Evolutionary conservation across 2,113 vertebrate species (phyloP).

Genomic region (Madoqua kirkii): DNA sequence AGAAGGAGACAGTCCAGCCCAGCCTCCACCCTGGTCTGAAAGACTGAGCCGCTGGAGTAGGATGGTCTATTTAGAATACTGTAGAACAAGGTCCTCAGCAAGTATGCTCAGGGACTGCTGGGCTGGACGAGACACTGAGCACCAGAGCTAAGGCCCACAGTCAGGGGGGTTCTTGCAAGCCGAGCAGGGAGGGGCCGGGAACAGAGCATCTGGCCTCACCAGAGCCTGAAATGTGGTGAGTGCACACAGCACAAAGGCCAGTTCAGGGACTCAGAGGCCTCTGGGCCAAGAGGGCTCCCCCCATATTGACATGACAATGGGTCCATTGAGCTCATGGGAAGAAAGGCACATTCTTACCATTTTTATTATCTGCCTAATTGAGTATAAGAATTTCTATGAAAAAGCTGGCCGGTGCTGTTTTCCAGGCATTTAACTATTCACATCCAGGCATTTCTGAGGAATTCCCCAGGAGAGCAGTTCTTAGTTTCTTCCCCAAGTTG

Average conservation of each 20-base stretch:
- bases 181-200: background rate
- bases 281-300: background rate
- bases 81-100: background rate
- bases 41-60: accelerated
- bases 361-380: background rate
- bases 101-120: background rate
- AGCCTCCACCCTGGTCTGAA: background rate
- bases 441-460: background rate
- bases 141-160: background rate
- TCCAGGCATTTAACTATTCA: background rate
- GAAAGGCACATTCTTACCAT: background rate
- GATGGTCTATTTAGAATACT: background rate
- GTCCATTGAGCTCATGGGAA: slow-evolving; percentile 17
- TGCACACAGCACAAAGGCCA: background rate
- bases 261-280: background rate
- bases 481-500: background rate
- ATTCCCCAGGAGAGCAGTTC: background rate
- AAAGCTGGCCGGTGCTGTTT: background rate
- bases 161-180: accelerated
- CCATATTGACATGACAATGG: background rate
- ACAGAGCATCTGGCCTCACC: accelerated
- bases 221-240: accelerated
- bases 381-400: background rate
- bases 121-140: accelerated
- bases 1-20: background rate